Percentiles rank a stretch among this genome's conserved stretches.
Conservation (phyloP, 1,140 invertebrate species). For the Hycleus cichorii region DNA sequence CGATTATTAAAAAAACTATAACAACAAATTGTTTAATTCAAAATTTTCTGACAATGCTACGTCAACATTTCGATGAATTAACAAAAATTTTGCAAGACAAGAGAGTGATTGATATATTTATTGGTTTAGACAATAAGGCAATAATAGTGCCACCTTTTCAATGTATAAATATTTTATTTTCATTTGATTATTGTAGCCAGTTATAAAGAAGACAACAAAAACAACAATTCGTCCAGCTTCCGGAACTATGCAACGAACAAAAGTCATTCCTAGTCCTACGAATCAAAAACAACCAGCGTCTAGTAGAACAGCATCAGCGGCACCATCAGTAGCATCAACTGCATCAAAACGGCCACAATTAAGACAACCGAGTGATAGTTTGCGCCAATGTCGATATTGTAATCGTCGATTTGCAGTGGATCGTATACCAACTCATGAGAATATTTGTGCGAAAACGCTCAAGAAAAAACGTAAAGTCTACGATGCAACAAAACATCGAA, state of each 20-base stretch:
- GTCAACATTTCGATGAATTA: no score
- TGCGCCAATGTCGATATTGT: slow-evolving; percentile 57
- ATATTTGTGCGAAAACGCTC: slow-evolving; percentile 68
- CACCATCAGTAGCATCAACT: slow-evolving; percentile 28
- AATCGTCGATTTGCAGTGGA: slow-evolving; percentile 69
- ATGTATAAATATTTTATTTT: no score
- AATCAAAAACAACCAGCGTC: slow-evolving; percentile 17
- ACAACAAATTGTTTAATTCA: no score
- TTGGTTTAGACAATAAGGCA: no score
- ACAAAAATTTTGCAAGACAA: no score
- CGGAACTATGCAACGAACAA: no score
- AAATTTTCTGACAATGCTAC: no score
- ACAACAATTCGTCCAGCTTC: no score
- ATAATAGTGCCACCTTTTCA: no score
- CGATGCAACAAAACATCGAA: slow-evolving; percentile 75
- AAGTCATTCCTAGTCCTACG: neutral
- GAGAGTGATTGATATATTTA: no score
- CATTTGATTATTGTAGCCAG: no score
- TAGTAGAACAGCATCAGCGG: slow-evolving; percentile 21
- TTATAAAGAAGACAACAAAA: neutral
- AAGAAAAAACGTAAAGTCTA: slow-evolving; percentile 79
- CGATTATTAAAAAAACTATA: no score
- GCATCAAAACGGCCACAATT: slow-evolving; percentile 1
- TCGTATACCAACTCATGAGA: slow-evolving; percentile 69
- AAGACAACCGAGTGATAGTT: slow-evolving; percentile 13